Evolutionary conservation across 2,797 vertebrate genomes (phyloP), one percentile per base, ranked within the genome.

Genomic region (Eupleurogrammus muticus): DNA sequence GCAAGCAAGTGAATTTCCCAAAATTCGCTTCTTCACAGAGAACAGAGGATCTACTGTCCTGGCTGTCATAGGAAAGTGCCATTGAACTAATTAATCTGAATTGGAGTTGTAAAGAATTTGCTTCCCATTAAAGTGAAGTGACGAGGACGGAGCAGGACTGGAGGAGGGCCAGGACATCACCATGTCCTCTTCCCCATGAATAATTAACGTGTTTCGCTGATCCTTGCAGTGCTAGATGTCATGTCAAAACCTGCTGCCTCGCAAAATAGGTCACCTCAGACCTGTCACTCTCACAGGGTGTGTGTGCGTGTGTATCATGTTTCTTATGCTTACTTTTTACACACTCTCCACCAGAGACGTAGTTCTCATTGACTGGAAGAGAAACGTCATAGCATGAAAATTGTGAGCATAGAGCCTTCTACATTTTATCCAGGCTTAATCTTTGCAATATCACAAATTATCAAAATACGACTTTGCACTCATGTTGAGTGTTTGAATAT

Each of bases 301-400:
- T 48, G 55, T 40, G 47, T 47, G 59, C 24, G 35, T 55, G 78
- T 67, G 52, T 63, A 65, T 72, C 14, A 0, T 23, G 74, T 85
- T 83, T 73, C 75, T 51, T 9, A 53, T 64, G 38, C 89, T 86
- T 81, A 92, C 90, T 89, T 91, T 87, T 91, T 2, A 82, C 55
- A 75, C 77, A 66, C 50, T 90, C 87, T 56, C 58, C 79, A 1
- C 46, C 76, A 1, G 79, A 73, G 38, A 80, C 47, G n/a, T 76
- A 77, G 77, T 87, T 90, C 51, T 89, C 87, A 56, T 84, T 88
- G 42, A 90, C 90, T 92, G 74, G 24, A 81, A 71, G 54, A 70
- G 9, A 78, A 72, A 71, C 3, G 24, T 5, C 21, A 21, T 8
- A 34, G n/a, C 0, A 46, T 48, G 6, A 50, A 72, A 46, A 28